Percentiles rank a stretch among this genome's conserved stretches.
Conservation (phyloP, 2,113 vertebrate species). For the Ageneiosus marmoratus region DNA sequence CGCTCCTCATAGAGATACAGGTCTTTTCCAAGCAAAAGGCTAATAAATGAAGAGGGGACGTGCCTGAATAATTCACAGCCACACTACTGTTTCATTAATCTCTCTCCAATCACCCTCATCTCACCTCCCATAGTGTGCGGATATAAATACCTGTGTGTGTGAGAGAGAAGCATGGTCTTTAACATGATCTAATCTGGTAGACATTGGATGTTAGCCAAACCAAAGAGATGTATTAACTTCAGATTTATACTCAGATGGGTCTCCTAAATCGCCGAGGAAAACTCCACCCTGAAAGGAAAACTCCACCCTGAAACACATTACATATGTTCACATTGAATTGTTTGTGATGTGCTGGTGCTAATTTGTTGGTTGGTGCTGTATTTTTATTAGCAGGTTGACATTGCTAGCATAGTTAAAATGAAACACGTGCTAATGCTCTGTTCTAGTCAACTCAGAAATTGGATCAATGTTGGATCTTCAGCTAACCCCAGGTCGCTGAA, state of each 20-base stretch:
- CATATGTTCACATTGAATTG: neutral
- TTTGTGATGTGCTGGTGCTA: neutral
- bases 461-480: neutral
- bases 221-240: neutral
- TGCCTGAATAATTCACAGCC: constrained; percentile 51
- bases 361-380: neutral
- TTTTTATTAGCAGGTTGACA: neutral
- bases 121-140: constrained; percentile 27
- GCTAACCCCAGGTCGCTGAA: neutral
- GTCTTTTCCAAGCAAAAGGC: neutral
- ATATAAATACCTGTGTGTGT: constrained; percentile 40
- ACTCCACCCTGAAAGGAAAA: neutral
- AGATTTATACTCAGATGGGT: neutral
- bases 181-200: neutral
- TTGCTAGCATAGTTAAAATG: too few relatives aligned
- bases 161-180: neutral
- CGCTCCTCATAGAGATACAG: neutral
- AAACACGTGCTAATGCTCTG: neutral
- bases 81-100: constrained; percentile 46
- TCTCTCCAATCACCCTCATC: constrained; percentile 34
- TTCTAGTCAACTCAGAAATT: neutral
- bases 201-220: neutral
- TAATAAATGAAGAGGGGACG: constrained; percentile 41
- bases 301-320: neutral
- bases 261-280: neutral